A percentile compares a stretch with the other conserved stretches of the same genome.
phyloP scores from a whole-genome alignment of 2,797 vertebrate genomes.

The Poeciliopsis turneri region DNA sequence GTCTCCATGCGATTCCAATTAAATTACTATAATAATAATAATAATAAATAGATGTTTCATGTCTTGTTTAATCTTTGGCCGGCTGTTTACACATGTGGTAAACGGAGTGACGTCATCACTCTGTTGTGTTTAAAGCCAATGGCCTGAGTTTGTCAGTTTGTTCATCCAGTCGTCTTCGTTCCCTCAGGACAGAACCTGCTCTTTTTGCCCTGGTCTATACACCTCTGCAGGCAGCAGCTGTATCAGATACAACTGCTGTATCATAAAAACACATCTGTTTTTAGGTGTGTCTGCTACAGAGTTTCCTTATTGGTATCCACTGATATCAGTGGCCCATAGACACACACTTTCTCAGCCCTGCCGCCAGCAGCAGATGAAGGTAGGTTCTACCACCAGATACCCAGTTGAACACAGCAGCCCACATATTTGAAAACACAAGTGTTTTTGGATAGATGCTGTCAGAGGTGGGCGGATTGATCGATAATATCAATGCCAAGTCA shows the following conservation, averaged over 20 bases:
- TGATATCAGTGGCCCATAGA: background rate
- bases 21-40: background rate
- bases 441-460: background rate
- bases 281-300: slow-evolving; percentile 22
- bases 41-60: background rate
- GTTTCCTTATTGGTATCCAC: slow-evolving; percentile 8
- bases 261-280: too few relatives aligned
- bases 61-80: background rate
- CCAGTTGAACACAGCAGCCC: slow-evolving; percentile 13
- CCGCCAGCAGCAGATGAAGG: background rate
- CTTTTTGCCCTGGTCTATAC: slow-evolving; percentile 15
- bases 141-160: slow-evolving; percentile 34
- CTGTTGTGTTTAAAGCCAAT: slow-evolving; percentile 36
- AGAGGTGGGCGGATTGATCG: background rate
- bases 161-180: slow-evolving; percentile 1
- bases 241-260: too few relatives aligned
- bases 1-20: background rate
- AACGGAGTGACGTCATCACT: slow-evolving; percentile 9
- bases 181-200: background rate
- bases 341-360: slow-evolving; percentile 22
- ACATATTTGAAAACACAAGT: background rate
- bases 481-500: too few relatives aligned
- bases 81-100: background rate
- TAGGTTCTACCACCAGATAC: slow-evolving; percentile 13
- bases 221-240: slow-evolving; percentile 22